Base-by-base conservation (phyloP, 2,113 vertebrate genomes). In the Cololabis saira region DNA sequence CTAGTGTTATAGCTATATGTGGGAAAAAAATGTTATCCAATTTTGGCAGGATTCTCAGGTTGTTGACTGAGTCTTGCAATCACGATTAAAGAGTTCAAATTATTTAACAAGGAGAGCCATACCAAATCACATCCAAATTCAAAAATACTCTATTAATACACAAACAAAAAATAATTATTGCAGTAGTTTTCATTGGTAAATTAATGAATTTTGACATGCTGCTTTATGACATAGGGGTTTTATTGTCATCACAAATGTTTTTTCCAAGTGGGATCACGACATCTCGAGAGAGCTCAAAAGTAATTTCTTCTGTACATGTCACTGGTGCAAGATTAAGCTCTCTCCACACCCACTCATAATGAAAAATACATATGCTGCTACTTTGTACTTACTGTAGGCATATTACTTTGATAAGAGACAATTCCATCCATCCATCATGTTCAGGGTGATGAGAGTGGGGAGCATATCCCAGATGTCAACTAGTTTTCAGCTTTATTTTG, bases 181-280 rank as follows among this genome's bases (percentile, higher is more conserved):
- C 24, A 3, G 24, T 27, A 27, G 24, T 27, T 27, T 27, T 27
- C 24, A 27, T 27, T 27, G 5, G 24, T 27, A 27, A 44, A 61
- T 21, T 47, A 18, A 44, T 59, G 53, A 66, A 60, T 61, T 37
- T 48, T 30, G 13, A 17, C 7, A 1, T 33, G 13, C 44, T 48
- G 13, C 14, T 19, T 3, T 60, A 18, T 60, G 43, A 67, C 73
- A 77, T 40, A 21, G 13, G 22, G 62, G 37, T 76, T 70, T 74
- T 59, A 24, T 42, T 71, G 17, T 43, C 51, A 75, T 74, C 70
- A 48, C 62, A 74, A 58, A 80, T 62, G 49, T 51, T 82, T 74
- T 14, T 51, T 74, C 50, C 74, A 76, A 74, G 76, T 78, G 76
- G 69, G 12, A 56, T 42, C 40, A 16, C 12, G 21, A 33, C 30